Evolutionary conservation across 2,113 vertebrate species (phyloP).

Genomic region (Bombycilla garrulus): DNA sequence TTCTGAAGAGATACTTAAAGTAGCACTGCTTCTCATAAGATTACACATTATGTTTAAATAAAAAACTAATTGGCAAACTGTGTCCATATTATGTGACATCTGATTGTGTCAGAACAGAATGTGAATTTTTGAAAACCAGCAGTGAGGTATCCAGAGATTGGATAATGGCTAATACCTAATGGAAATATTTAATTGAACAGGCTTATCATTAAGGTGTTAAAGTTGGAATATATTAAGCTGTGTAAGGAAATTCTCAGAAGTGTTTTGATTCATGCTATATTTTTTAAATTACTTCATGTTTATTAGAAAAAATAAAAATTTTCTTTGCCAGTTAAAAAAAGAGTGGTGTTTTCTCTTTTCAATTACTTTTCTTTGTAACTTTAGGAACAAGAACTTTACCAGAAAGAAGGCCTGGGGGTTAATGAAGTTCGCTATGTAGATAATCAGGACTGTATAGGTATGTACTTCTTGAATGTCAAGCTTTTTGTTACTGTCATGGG

Average conservation of each 20-base stretch:
- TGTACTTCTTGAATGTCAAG: neutral
- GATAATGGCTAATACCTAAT: neutral
- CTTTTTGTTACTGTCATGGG: neutral
- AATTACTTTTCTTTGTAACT: neutral
- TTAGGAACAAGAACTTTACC: conserved; percentile 95
- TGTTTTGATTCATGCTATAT: neutral
- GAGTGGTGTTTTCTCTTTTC: neutral
- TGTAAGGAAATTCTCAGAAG: neutral
- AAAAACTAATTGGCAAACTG: neutral
- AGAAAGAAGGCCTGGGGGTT: conserved; percentile 92
- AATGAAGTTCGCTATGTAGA: conserved; percentile 99
- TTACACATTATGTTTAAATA: neutral
- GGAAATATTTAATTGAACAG: neutral
- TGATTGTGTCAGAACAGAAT: neutral
- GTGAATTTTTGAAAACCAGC: neutral
- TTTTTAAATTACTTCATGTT: neutral
- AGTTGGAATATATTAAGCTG: neutral
- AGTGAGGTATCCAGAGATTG: neutral
- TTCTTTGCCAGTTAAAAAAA: neutral
- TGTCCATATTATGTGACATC: neutral
- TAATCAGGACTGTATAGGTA: conserved; percentile 99
- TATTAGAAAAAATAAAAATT: neutral
- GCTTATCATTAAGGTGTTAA: neutral
- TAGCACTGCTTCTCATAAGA: neutral
- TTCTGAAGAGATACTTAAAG: neutral